Evolutionary conservation across 2,113 vertebrate species (phyloP).

Genomic region (Polypterus bichir): DNA sequence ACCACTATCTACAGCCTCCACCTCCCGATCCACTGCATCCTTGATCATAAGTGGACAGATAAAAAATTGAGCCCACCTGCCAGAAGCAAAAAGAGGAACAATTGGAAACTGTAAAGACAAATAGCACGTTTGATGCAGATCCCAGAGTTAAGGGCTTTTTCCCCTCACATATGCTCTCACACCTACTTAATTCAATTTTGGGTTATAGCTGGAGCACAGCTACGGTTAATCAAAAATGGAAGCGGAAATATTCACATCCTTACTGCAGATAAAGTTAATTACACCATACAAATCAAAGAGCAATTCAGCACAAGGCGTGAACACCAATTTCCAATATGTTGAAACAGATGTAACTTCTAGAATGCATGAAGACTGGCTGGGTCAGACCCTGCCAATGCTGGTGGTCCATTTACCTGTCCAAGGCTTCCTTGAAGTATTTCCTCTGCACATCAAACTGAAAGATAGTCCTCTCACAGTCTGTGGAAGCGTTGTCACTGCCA

Average conservation of each 20-base stretch:
- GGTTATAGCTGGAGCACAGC: too few species aligned
- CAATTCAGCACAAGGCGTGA: not conserved
- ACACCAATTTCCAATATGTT: not conserved
- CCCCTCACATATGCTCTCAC: too few species aligned
- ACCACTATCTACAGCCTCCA: slow-evolving; percentile 96
- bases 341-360: not conserved
- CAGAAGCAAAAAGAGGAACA: slow-evolving; percentile 13
- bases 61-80: slow-evolving; percentile 95
- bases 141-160: too few species aligned
- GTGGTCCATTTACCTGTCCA: slow-evolving; percentile 64
- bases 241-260: too few species aligned
- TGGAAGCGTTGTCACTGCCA: slow-evolving; percentile 87
- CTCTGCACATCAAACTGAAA: slow-evolving; percentile 93
- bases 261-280: too few species aligned
- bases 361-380: not conserved
- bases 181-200: too few species aligned
- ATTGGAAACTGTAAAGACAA: too few species aligned
- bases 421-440: slow-evolving; percentile 79
- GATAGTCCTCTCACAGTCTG: slow-evolving; percentile 85
- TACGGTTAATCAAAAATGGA: too few species aligned
- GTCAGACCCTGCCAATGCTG: slow-evolving; percentile 11
- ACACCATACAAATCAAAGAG: not conserved
- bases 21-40: slow-evolving; percentile 85
- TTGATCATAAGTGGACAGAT: slow-evolving; percentile 89
- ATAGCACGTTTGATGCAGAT: too few species aligned